phyloP scores from a whole-genome alignment of 2,113 vertebrate genomes.

The Thomomys bottae region DNA sequence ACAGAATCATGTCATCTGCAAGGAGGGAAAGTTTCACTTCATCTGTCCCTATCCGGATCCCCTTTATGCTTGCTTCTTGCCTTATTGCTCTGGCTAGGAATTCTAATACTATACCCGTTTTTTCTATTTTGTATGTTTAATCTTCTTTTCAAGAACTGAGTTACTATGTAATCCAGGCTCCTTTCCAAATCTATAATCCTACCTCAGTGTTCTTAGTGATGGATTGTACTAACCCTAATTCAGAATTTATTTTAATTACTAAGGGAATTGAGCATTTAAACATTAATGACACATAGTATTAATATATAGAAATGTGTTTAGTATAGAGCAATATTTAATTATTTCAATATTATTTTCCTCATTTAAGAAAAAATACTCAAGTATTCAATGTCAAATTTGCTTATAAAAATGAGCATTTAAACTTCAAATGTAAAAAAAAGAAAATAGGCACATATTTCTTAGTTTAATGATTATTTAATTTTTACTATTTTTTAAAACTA shows the following conservation, averaged over 20 bases:
- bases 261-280: not conserved
- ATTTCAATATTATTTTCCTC: not conserved
- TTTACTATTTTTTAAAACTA: not conserved
- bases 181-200: not conserved
- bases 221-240: too few species aligned
- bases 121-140: too few species aligned
- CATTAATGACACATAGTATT: not conserved
- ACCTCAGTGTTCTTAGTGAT: fast-evolving
- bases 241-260: not conserved
- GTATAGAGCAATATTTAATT: not conserved
- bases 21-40: too few species aligned
- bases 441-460: not conserved
- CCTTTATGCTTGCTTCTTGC: too few species aligned
- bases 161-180: not conserved
- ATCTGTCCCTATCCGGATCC: too few species aligned
- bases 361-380: not conserved
- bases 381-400: not conserved
- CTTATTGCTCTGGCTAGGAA: too few species aligned
- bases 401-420: not conserved
- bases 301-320: not conserved
- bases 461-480: not conserved
- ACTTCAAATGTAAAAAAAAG: not conserved
- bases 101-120: too few species aligned
- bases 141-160: not conserved
- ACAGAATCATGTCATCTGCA: too few species aligned